A percentile compares a stretch with the other conserved stretches of the same genome.
Evolutionary conservation across 2,888 invertebrate species (phyloP).

Genomic region (Callyntrura sp.): DNA sequence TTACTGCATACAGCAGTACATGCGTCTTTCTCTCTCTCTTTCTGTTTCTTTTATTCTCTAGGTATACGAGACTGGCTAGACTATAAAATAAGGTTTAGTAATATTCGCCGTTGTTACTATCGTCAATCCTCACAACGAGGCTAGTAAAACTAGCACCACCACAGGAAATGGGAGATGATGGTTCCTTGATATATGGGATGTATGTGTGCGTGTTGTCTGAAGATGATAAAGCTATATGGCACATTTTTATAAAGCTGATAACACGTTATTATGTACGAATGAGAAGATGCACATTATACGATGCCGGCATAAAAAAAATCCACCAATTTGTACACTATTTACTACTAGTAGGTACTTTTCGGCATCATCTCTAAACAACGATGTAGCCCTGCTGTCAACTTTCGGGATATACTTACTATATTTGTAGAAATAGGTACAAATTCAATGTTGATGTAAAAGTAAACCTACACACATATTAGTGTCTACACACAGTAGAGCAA

Average conservation of each 20-base stretch:
- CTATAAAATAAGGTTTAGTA: neutral
- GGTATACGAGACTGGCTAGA: neutral
- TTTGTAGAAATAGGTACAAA: no score
- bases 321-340: conserved; percentile 5
- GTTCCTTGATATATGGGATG: conserved; percentile 66
- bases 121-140: neutral
- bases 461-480: neutral
- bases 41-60: no score
- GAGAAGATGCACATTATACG: neutral
- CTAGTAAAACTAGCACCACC: conserved; percentile 47
- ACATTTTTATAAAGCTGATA: neutral
- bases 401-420: neutral
- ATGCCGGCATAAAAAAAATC: neutral
- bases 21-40: neutral
- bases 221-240: conserved; percentile 25
- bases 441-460: no score
- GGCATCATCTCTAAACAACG: neutral
- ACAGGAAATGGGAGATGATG: conserved; percentile 66
- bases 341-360: neutral
- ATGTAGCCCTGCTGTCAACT: neutral
- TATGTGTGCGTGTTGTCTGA: neutral
- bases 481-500: neutral
- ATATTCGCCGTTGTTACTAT: neutral
- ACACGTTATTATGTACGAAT: neutral
- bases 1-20: neutral